Base-by-base conservation (phyloP, 2,113 vertebrate species). In the Zootoca vivipara region DNA sequence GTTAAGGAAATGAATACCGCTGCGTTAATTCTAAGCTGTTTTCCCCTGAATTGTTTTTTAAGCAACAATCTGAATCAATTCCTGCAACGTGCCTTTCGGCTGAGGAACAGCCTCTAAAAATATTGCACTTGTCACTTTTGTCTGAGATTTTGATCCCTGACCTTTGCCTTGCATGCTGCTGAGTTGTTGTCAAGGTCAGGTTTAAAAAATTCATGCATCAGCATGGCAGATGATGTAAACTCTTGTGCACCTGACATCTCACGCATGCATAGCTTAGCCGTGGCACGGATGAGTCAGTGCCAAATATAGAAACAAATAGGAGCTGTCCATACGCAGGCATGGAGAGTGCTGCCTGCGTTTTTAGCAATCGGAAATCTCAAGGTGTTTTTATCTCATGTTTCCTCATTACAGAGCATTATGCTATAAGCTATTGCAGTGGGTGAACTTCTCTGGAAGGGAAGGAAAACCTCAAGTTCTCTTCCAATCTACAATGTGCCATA, bases 121-220 rank as follows among this genome's bases (percentile, higher is more conserved):
- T 7, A 6, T 20, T 74, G 35, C 6, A 35, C 33, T 78, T 88
- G 90, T 92, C 91, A 82, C 93, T 96, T 93, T 88, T 83, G 91
- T 93, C 92, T 93, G 91, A 91, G 89, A 93, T 95, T 91, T 88
- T 94, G 92, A 94, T 92, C 85, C 89, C 93, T 94, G 83, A 87
- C 88, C 91, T 88, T 89, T 86, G 83, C 22, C 58, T 87, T 93
- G 88, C 90, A 88, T 90, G 94, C 93, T 92, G 82, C 89, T 88
- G 90, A 89, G 93, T 90, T 93, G 90, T 93, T 95, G 94, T 93
- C 88, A 95, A 95, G 92, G 91, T 91, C 88, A 95, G 90, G 87
- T 86, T 95, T 94, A 94, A 95, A 95, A 91, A 94, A 95, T 93
- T 94, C 90, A 94, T 94, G 91, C 92, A 85, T 83, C 0, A 12